Evolutionary conservation across 2,113 vertebrate genomes (phyloP).

Genomic region (Paratilapia polleni): DNA sequence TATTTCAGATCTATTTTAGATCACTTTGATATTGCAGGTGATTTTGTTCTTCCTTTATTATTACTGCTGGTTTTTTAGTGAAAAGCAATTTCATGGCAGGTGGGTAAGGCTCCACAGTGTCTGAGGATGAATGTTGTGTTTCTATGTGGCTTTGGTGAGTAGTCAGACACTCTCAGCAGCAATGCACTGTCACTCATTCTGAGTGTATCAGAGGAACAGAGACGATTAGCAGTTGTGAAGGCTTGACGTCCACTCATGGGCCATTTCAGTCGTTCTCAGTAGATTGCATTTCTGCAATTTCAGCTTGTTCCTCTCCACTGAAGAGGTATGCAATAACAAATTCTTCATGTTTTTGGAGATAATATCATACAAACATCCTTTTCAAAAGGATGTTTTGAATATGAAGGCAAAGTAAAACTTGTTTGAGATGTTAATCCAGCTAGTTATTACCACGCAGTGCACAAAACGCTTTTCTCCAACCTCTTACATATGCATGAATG

Average conservation of each 20-base stretch:
- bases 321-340: constrained; percentile 38
- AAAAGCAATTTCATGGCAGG: constrained; percentile 65
- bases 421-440: background rate
- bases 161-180: constrained; percentile 21
- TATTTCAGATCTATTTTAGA: constrained; percentile 46
- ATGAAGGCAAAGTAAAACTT: constrained; percentile 1
- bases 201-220: constrained; percentile 36
- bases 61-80: constrained; percentile 26
- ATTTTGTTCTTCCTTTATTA: constrained; percentile 21
- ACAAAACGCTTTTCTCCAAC: background rate
- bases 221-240: constrained; percentile 37
- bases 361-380: background rate
- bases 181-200: background rate
- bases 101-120: constrained; percentile 44
- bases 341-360: constrained; percentile 15
- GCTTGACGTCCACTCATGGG: constrained; percentile 46
- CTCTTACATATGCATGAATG: constrained; percentile 13
- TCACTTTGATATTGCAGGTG: constrained; percentile 8
- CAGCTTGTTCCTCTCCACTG: constrained; percentile 47
- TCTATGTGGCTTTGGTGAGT: constrained; percentile 2
- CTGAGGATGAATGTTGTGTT: constrained; percentile 52
- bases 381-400: constrained; percentile 1
- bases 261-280: constrained; percentile 38
- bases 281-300: constrained; percentile 54
- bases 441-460: background rate